Conservation (phyloP, 2,797 vertebrate genomes). For the Fistularia tabacaria region DNA sequence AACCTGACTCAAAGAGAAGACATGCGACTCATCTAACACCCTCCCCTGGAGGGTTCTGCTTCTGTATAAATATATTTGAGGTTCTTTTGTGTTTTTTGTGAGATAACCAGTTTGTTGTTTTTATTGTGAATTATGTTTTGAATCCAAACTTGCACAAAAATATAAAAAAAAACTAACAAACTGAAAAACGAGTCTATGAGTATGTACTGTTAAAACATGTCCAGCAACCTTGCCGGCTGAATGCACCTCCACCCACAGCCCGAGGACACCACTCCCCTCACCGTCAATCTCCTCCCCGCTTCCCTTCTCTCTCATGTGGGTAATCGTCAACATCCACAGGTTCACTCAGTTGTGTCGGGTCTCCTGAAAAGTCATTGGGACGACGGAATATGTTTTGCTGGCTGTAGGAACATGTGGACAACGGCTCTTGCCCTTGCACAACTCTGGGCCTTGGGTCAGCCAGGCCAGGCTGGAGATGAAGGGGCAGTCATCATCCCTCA, state of each 20-base stretch:
- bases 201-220: constrained; percentile 16
- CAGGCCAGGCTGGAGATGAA: constrained; percentile 16
- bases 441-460: constrained; percentile 10
- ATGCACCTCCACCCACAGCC: constrained; percentile 45
- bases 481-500: constrained; percentile 43
- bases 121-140: neutral
- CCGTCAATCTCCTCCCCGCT: neutral
- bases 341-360: neutral
- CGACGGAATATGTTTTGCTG: constrained; percentile 3
- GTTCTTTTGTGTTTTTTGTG: neutral
- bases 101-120: neutral
- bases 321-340: neutral
- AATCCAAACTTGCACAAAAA: neutral
- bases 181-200: neutral
- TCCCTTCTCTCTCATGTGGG: neutral
- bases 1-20: constrained; percentile 1
- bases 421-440: constrained; percentile 29
- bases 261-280: constrained; percentile 62
- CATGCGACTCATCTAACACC: neutral
- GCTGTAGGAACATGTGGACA: constrained; percentile 55
- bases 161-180: neutral
- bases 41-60: neutral
- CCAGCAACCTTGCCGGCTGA: neutral
- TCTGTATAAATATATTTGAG: neutral
- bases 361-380: neutral